A percentile compares a stretch with the other conserved stretches of the same genome.
phyloP scores from a whole-genome alignment of 2,113 vertebrate species.

The Stigmatopora nigra region DNA sequence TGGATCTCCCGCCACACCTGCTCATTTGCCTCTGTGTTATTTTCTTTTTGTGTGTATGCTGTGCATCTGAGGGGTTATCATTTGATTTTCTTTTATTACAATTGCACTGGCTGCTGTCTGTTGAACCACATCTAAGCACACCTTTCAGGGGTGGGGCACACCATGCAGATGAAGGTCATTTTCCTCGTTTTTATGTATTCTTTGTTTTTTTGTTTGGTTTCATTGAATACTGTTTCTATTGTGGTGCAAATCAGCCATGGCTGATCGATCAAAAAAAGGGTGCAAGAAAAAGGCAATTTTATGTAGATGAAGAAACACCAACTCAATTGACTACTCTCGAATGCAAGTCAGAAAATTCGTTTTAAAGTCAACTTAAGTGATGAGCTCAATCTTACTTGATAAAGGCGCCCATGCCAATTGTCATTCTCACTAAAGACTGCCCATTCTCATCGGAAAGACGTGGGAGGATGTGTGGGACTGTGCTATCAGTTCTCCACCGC shows the following conservation, averaged over 20 bases:
- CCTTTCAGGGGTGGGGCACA: slow-evolving; percentile 31
- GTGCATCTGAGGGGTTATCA: slow-evolving; percentile 10
- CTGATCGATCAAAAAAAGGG: slow-evolving; percentile 44
- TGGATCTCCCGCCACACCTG: slow-evolving; percentile 42
- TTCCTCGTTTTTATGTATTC: slow-evolving; percentile 35
- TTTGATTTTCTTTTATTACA: slow-evolving; percentile 33
- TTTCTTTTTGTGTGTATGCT: slow-evolving; percentile 8
- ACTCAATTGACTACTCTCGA: background rate
- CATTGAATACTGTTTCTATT: slow-evolving; percentile 60
- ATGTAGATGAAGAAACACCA: slow-evolving; percentile 1
- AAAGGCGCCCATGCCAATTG: slow-evolving; percentile 42
- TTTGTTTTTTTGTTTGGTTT: slow-evolving; percentile 36
- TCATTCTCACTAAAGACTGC: slow-evolving; percentile 41
- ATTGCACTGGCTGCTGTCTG: slow-evolving; percentile 38
- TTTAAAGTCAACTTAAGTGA: slow-evolving; percentile 4
- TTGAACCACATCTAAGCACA: slow-evolving; percentile 41
- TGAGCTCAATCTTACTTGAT: slow-evolving; percentile 36
- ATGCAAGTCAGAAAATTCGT: background rate
- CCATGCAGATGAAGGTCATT: slow-evolving; percentile 47
- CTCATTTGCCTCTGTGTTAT: slow-evolving; percentile 29
- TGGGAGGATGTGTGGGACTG: slow-evolving; percentile 47
- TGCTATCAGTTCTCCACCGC: slow-evolving; percentile 24
- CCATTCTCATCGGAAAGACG: slow-evolving; percentile 37
- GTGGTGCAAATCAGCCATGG: slow-evolving; percentile 40
- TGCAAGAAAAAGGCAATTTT: slow-evolving; percentile 25